These are phyloP conservation scores for Leucoraja erinaceus DNA, from an alignment of 2,113 vertebrate species.

Conservation along the genomic window DNA sequence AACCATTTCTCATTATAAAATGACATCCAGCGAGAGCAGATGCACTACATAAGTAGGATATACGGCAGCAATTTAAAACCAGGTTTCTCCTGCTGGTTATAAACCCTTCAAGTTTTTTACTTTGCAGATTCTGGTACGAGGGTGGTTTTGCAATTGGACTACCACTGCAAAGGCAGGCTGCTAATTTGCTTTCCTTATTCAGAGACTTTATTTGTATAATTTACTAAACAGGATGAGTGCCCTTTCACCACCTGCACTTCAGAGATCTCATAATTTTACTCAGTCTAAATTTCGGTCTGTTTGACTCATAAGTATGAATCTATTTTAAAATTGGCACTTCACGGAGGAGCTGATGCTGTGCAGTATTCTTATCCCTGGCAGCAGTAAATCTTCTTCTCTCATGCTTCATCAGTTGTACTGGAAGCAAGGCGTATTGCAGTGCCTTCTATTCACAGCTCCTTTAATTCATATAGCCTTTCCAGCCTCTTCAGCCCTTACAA, in stretches of 20 bases:
- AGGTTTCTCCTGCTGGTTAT: not conserved
- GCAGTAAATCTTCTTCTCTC: not conserved
- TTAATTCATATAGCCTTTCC: not conserved
- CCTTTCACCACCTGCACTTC: not conserved
- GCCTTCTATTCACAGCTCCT: not conserved
- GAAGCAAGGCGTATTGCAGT: not conserved
- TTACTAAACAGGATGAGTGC: not conserved
- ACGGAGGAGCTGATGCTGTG: not conserved
- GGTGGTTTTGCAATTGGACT: not conserved
- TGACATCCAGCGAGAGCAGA: not conserved
- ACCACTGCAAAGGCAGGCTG: not conserved
- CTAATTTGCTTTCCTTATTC: slow-evolving; percentile 23
- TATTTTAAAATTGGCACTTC: slow-evolving; percentile 18
- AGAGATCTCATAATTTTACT: not conserved
- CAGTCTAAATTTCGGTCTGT: not conserved
- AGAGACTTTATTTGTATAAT: not conserved
- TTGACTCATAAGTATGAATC: slow-evolving; percentile 5
- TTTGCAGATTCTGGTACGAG: not conserved
- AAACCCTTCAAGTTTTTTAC: not conserved
- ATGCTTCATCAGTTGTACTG: not conserved
- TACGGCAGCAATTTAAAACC: not conserved
- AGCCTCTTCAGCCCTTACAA: not conserved
- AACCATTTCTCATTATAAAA: not conserved
- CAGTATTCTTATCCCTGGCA: not conserved
- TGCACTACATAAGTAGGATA: not conserved